Evolutionary conservation across 2,113 vertebrate genomes (phyloP).

Genomic region (Gulo gulo): DNA sequence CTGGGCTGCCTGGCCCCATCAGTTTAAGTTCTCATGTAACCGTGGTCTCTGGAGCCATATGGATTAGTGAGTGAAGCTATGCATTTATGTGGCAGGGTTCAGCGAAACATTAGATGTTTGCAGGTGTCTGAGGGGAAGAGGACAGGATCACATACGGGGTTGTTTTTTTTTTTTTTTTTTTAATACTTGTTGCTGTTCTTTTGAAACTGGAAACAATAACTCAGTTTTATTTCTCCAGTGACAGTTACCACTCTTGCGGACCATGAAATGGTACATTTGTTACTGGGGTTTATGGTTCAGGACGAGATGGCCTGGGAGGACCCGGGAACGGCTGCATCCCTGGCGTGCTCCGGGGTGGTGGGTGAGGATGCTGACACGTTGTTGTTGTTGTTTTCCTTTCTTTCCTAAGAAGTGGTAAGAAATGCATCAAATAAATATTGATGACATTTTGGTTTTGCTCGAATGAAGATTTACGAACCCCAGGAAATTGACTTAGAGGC

Average conservation of each 20-base stretch:
- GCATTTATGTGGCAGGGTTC: constrained; percentile 98
- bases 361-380: constrained; percentile 75
- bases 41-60: constrained; percentile 96
- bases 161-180: constrained; percentile 73
- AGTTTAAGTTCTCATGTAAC: constrained; percentile 97
- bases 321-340: constrained; percentile 34
- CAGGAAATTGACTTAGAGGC: constrained; percentile 90
- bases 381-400: neutral
- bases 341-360: constrained; percentile 64
- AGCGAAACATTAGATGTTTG: constrained; percentile 96
- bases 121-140: constrained; percentile 94
- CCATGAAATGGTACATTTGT: constrained; percentile 87
- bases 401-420: constrained; percentile 77
- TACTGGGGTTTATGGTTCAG: constrained; percentile 84
- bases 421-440: constrained; percentile 81
- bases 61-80: constrained; percentile 99
- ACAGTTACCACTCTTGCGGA: constrained; percentile 87
- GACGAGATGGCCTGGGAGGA: constrained; percentile 79
- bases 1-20: constrained; percentile 93
- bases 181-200: constrained; percentile 89
- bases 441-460: constrained; percentile 82
- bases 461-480: constrained; percentile 90
- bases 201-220: constrained; percentile 93
- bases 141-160: constrained; percentile 85
- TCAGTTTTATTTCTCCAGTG: constrained; percentile 92